Evolutionary conservation across 2,888 invertebrate species (phyloP), one percentile per base, ranked within the genome.

Genomic region (Rotaria magnacalcarata): DNA sequence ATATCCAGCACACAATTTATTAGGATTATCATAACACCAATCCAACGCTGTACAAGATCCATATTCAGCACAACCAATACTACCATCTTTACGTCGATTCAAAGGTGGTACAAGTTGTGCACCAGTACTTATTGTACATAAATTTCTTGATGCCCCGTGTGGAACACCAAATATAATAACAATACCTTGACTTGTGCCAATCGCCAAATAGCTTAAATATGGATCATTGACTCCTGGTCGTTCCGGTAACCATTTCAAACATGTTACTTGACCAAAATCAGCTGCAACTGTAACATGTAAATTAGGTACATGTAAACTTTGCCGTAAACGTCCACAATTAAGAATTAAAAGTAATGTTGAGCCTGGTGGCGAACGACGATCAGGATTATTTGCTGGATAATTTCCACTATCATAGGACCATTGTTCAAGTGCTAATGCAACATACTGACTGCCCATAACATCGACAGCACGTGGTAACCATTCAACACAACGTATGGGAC

Each of bases 361-460:
- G n/a, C 80, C 80, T 0, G 80, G 80, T n/a, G 80, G 80, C 34
- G 80, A 80, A 47, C 80, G 80, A 47, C 80, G 80, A 80, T 80
- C 80, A 14, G 80, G n/a, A 47, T 80, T 80, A 14, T 43, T 41
- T 47, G 75, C 19, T 21, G 21, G 2, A 47, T 47, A 43, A 47
- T 47, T 43, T 24, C 47, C 80, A 47, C 5, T 47, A 47, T 80
- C 80, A 47, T 47, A 80, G 11, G 80, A 80, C 80, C 80, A 80
- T 80, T 80, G 80, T 80, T 80, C 80, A n/a, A 80, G 80, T 43
- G 80, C 80, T 47, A 80, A 80, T 43, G 80, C 80, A 80, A 80
- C 80, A 47, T 80, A 80, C n/a, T 80, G 80, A 80, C 80, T 80
- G 11, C 80, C 80, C 3, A 80, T 47, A 47, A 80, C 80, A n/a